Base-by-base conservation (phyloP, 2,113 vertebrate species). In the Paedocypris sp. region DNA sequence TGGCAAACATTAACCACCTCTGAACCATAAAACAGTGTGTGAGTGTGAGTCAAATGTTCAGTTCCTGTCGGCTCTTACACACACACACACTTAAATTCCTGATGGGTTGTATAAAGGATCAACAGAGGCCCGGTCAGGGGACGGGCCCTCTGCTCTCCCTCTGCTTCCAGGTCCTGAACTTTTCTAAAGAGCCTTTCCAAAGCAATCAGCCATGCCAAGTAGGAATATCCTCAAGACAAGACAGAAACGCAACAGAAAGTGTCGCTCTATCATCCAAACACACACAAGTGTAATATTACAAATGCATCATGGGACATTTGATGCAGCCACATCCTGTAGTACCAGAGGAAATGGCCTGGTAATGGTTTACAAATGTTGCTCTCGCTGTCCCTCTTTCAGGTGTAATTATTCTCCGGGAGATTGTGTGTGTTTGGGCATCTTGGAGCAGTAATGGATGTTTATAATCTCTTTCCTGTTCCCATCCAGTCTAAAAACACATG, bases 1-100 rank as follows among this genome's bases (percentile, higher is more conserved):
- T 84, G 85, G 87, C 86, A 90, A 92, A 91, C 86, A 87, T 87
- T 87, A 92, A 90, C 90, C 83, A 79, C 81, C 81, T 77, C 75
- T 74, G 78, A 42, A 52, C 66, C 78, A 52, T 49, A 73, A 75
- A 82, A 81, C 48, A 61, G 49, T 71, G 47, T 52, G 68, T 67
- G 70, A 20, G 16, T 15, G 36, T 19, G 33, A 28, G 53, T 39
- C 10, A 3, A 48, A 13, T 26, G 43, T 18, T 13, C 28, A 18
- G 29, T 64, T 58, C 52, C 45, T 57, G 43, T 65, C 26, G 6
- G 18, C 43, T 32, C 13, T 22, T 8, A 53, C 4, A 45, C 60
- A 53, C 4, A 45, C 60, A 53, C 13, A 52, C 60, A 33, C 45
- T 31, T 41, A 29, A 32, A 20, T 39, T 50, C 47, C n/a, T 5